phyloP scores from a whole-genome alignment of 1,140 invertebrate genomes.

The Parasteatoda tepidariorum region DNA sequence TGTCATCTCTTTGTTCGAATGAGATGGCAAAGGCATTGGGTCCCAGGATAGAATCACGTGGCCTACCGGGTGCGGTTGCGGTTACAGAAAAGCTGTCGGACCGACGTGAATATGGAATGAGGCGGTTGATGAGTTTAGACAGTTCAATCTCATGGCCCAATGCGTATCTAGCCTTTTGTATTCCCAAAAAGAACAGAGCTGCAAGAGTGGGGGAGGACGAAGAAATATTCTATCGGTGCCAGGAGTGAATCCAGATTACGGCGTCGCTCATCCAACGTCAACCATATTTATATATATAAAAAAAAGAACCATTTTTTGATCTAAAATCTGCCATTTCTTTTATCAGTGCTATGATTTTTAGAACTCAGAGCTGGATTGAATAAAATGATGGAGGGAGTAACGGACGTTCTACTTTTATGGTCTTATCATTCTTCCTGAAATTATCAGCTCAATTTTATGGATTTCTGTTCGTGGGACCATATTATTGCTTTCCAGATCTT shows the following conservation, averaged over 20 bases:
- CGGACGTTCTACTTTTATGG: not conserved
- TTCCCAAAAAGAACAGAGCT: not conserved
- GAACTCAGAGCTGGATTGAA: not conserved
- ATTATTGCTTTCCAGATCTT: too few species aligned
- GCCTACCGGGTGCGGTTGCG: conserved; percentile 14
- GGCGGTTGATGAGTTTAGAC: conserved; percentile 33
- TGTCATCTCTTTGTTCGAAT: conserved; percentile 25
- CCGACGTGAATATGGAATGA: conserved; percentile 41
- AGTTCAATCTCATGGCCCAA: conserved; percentile 40
- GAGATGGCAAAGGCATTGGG: conserved; percentile 14
- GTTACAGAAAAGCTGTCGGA: not conserved
- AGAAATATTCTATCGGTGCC: not conserved
- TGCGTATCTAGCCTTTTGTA: not conserved
- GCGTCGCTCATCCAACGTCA: not conserved
- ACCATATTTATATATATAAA: too few species aligned
- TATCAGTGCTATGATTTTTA: conserved; percentile 16
- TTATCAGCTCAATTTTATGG: not conserved
- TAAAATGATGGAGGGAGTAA: not conserved
- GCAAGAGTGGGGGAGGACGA: not conserved
- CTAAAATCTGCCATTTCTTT: conserved; percentile 11
- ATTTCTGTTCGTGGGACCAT: not conserved
- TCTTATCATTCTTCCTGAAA: not conserved
- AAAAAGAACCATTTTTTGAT: not conserved
- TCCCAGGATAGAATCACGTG: conserved; percentile 20
- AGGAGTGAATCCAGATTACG: conserved; percentile 8